phyloP scores from a whole-genome alignment of 23 tunicate species.

The Clavelina lepadiformis region DNA sequence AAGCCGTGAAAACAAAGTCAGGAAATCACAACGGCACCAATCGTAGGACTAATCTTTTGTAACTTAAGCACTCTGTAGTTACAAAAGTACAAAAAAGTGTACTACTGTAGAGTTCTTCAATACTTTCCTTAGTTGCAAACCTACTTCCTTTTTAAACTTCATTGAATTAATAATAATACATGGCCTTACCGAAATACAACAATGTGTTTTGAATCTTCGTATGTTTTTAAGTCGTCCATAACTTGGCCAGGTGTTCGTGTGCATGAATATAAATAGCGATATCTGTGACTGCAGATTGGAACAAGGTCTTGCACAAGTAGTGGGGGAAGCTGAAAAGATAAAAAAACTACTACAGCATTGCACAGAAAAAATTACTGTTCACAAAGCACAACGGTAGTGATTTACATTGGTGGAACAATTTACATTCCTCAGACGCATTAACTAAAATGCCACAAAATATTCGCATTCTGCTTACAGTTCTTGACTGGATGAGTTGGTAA shows the following conservation, averaged over 20 bases:
- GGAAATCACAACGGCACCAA: too few relatives aligned
- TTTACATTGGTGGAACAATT: not conserved
- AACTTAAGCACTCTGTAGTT: too few relatives aligned
- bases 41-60: too few relatives aligned
- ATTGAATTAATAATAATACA: too few relatives aligned
- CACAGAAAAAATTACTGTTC: not conserved
- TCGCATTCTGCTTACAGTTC: slow-evolving; percentile 25
- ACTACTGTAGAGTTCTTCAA: too few relatives aligned
- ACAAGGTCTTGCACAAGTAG: slow-evolving; percentile 71
- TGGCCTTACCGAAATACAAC: slow-evolving; percentile 57
- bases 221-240: slow-evolving; percentile 78
- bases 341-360: not conserved
- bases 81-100: too few relatives aligned
- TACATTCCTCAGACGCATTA: not conserved
- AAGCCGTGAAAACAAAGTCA: too few relatives aligned
- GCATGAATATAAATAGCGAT: slow-evolving; percentile 51
- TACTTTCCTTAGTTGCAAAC: too few relatives aligned
- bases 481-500: slow-evolving; percentile 31
- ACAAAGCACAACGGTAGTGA: not conserved
- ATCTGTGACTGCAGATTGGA: slow-evolving; percentile 76
- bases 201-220: slow-evolving; percentile 70
- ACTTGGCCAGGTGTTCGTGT: slow-evolving; percentile 70
- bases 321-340: slow-evolving; percentile 52
- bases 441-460: not conserved
- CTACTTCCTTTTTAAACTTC: too few relatives aligned